Evolutionary conservation across 2,888 invertebrate genomes (phyloP), one percentile per base, ranked within the genome.

Genomic region (Metellina segmentata): DNA sequence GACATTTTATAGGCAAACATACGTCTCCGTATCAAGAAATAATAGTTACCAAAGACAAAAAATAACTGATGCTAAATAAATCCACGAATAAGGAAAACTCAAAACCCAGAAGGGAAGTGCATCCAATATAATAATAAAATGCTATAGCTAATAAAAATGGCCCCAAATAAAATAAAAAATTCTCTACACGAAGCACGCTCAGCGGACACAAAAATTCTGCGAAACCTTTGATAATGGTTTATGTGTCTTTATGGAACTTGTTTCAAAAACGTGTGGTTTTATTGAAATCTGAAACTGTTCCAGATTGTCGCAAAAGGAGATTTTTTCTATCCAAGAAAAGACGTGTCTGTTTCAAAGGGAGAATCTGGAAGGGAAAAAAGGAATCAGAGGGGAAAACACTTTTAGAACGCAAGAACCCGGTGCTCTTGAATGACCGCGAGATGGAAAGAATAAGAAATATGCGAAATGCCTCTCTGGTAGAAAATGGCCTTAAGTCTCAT

Each of bases 201-300:
- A 82, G 82, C 72, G 75, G 77, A 52, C 61, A 81, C 52, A 70
- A 53, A 86, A 71, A 77, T 86, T 86, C 75, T 53, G 9, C 77
- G 19, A 77, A 75, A 91, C 86, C 81, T 85, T 86, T 86, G 86
- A 82, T 91, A 91, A 91, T 86, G 90, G 86, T 78, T 91, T 91
- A 91, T 91, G 82, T 81, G 79, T 85, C 85, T 90, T 89, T 90
- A 90, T 90, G 81, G 87, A 91, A 78, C 87, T 87, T 83, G 91
- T 83, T 86, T 88, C 87, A 19, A 16, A 83, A 85, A 85, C 86
- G 91, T 82, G 87, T 78, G 78, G 75, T 91, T 91, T 91, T 91
- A 87, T 91, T 91, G 91, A 87, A 91, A 91, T 87, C 87, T 91
- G 86, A 91, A 86, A 83, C 91, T 72, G 70, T 87, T 87, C 61